These are phyloP conservation scores for Pedicia rivosa DNA, from an alignment of 2,888 invertebrate species.

Conservation along the genomic window DNA sequence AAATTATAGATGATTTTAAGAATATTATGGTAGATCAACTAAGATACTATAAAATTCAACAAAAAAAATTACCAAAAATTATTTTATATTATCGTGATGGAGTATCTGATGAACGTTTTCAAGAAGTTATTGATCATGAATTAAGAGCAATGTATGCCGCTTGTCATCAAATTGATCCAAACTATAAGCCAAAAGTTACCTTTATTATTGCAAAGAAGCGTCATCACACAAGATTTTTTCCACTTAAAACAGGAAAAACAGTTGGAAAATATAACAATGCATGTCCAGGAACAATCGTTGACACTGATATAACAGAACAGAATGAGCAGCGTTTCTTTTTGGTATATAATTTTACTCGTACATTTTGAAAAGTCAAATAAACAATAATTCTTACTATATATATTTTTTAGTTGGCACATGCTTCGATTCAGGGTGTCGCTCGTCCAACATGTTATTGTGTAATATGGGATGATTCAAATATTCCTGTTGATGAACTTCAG, in stretches of 20 bases:
- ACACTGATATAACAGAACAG: slow-evolving; percentile 70
- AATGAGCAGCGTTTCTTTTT: slow-evolving; percentile 80
- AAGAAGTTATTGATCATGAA: slow-evolving; percentile 32
- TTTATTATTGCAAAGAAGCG: slow-evolving; percentile 93
- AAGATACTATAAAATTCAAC: slow-evolving; percentile 33
- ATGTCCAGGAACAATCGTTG: slow-evolving; percentile 76
- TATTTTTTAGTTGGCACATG: slow-evolving; percentile 33
- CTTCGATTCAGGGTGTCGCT: slow-evolving; percentile 64
- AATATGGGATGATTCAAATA: slow-evolving; percentile 59
- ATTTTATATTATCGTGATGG: slow-evolving; percentile 75
- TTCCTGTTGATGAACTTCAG: slow-evolving; percentile 60
- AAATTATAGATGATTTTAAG: slow-evolving; percentile 59
- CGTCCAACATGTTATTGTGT: slow-evolving; percentile 77
- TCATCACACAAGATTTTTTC: slow-evolving; percentile 69
- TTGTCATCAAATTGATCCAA: slow-evolving; percentile 33
- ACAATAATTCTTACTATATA: slow-evolving; percentile 24
- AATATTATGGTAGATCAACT: slow-evolving; percentile 51
- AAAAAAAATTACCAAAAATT: slow-evolving; percentile 26
- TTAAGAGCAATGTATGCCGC: slow-evolving; percentile 55
- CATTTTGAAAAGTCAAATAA: neutral
- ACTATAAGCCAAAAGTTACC: slow-evolving; percentile 61
- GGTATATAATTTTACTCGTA: slow-evolving; percentile 31
- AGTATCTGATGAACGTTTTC: slow-evolving; percentile 73
- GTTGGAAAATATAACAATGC: slow-evolving; percentile 53
- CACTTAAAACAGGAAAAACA: slow-evolving; percentile 26